Evolutionary conservation across 1,140 invertebrate species (phyloP), one percentile per base, ranked within the genome.

Genomic region (Antheraea mylitta): DNA sequence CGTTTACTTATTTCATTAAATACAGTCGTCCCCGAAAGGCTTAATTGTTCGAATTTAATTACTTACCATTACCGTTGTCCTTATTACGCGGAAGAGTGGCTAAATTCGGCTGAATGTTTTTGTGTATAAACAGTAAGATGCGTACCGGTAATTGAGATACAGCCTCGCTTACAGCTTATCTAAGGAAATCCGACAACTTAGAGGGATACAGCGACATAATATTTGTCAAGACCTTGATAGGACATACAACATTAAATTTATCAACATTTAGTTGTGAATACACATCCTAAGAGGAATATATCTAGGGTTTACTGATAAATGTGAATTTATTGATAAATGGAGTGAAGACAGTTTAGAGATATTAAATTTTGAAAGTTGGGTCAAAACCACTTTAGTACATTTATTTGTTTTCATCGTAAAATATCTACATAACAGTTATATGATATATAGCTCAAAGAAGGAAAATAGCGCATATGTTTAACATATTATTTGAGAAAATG

Each of bases 21-120:
- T n/a, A 11, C 45, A 1, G 13, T 53, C 13, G 45, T 53, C 45
- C 45, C 4, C 45, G 16, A 53, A 53, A 53, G 45, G 45, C 45
- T 53, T 53, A 53, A 53, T 53, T 53, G 45, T 53, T 53, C 45
- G 45, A 53, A 53, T 53, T n/a, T 53, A 53, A 53, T 53, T 53
- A n/a, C 45, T 53, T 53, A 53, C 45, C 45, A 53, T 53, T 53
- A 53, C 45, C 45, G 45, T 16, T 13, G 11, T 53, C 45, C 45
- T 53, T 53, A 53, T 53, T 53, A 53, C 45, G 45, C 45, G 16
- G 45, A 13, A 53, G 45, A 53, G 45, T 53, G 45, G 45, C 45
- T 53, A 53, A 6, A 53, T 53, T 53, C 16, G 45, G 45, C 45
- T 53, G 45, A 53, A 53, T 53, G 45, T 53, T 53, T 53, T 53